phyloP scores from a whole-genome alignment of 2,797 vertebrate genomes.

The Distichodus sexfasciatus region DNA sequence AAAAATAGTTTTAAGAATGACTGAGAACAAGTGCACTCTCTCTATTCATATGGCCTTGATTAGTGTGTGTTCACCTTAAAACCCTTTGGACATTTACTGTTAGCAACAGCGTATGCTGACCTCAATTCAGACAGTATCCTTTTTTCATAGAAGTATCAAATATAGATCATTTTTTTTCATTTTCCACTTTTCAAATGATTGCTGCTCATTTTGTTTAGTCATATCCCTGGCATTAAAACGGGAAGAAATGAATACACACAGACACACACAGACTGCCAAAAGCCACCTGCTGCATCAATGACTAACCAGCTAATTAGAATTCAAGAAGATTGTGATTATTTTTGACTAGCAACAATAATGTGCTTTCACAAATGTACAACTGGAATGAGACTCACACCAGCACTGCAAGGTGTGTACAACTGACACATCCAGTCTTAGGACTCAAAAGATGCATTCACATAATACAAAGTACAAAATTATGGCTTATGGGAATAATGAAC shows the following conservation, averaged over 20 bases:
- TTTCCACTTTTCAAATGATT: conserved; percentile 42
- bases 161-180: conserved; percentile 9
- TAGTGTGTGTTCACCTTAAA: conserved; percentile 10
- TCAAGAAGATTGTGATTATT: conserved; percentile 33
- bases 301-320: conserved; percentile 30
- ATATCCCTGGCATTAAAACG: conserved; percentile 7
- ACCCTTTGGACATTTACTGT: conserved; percentile 7
- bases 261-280: conserved; percentile 26
- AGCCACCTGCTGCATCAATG: conserved; percentile 47
- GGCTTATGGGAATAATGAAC: conserved; percentile 31
- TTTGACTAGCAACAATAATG: conserved; percentile 8
- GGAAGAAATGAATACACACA: not conserved
- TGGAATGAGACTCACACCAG: conserved; percentile 4
- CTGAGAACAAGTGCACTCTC: not conserved
- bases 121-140: conserved; percentile 29
- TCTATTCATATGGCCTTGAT: conserved; percentile 3
- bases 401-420: conserved; percentile 11
- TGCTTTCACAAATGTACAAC: conserved; percentile 19
- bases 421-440: conserved; percentile 2
- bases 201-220: conserved; percentile 47
- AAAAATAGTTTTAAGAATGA: conserved; percentile 33
- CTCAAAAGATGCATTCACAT: conserved; percentile 5
- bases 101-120: conserved; percentile 14
- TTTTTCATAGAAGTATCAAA: conserved; percentile 26
- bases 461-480: conserved; percentile 38